A percentile compares a stretch with the other conserved stretches of the same genome.
Conservation (phyloP, 1,140 invertebrate genomes). For the Cardiocondyla obscurior region DNA sequence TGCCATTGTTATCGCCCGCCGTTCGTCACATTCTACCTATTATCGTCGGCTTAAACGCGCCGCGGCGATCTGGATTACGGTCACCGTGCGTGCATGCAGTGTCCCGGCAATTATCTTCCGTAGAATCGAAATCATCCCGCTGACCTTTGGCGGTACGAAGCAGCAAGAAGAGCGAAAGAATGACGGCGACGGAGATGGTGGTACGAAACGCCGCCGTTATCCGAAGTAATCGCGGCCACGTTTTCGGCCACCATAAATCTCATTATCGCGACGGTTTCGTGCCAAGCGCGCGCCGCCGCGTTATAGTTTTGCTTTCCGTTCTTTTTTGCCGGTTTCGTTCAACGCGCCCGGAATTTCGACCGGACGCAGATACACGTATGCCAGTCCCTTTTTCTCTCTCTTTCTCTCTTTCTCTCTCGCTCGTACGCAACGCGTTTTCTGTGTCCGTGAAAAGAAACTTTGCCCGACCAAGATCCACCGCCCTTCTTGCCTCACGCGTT, state of each 20-base stretch:
- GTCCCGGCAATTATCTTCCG: not conserved
- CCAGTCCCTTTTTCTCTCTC: not conserved
- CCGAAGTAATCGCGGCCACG: constrained; percentile 68
- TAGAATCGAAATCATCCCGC: constrained; percentile 37
- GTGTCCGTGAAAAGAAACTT: constrained; percentile 34
- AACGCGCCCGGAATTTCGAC: constrained; percentile 36
- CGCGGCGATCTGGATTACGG: not conserved
- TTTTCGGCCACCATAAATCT: constrained; percentile 71
- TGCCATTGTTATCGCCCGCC: not conserved
- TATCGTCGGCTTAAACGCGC: not conserved
- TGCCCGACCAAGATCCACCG: constrained; percentile 37
- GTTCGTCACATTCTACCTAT: constrained; percentile 21
- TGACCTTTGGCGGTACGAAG: constrained; percentile 3
- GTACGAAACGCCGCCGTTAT: constrained; percentile 18
- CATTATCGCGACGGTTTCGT: constrained; percentile 68
- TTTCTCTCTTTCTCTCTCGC: not conserved
- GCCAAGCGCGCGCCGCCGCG: constrained; percentile 49
- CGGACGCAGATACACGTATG: constrained; percentile 12
- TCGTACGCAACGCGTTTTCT: constrained; percentile 5
- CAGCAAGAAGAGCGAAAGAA: not conserved
- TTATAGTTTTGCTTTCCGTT: constrained; percentile 56
- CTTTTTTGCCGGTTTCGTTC: constrained; percentile 25
- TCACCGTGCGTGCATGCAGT: not conserved
- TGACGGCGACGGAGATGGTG: not conserved
- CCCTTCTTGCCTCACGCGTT: constrained; percentile 15